Base-by-base conservation (phyloP, 2,113 vertebrate species). In the Saccopteryx bilineata region DNA sequence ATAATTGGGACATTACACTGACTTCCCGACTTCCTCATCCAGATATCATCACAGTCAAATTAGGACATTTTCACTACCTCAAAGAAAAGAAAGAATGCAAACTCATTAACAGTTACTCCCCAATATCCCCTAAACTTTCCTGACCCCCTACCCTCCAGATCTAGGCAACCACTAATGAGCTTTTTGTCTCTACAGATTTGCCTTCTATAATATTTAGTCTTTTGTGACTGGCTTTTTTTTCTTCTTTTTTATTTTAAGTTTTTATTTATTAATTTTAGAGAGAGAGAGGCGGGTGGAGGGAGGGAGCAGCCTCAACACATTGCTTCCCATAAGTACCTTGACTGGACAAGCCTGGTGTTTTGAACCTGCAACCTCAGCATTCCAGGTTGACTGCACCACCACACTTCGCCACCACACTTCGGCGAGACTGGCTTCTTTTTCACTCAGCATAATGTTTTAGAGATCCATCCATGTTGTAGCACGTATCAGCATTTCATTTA, bases 31-130 rank as follows among this genome's bases (percentile, higher is more conserved):
- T 81, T 56, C 72, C 28, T 72, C 18, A 84, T 94, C 21, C 14
- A 52, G 12, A 39, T 78, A 72, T 93, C 11, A 26, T 79, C 15
- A 26, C 69, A 48, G 0, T 66, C 46, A 54, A 24, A 93, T 74
- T 33, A 82, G 56, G 61, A 82, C 33, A 82, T 95, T 91, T 91
- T 94, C 58, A 90, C 92, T 46, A 69, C 33, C 39, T 61, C 14
- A 24, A 12, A 81, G 91, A 56, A 76, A 95, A 84, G 50, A 2
- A 68, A 94, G 79, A 50, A 5, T 31, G 9, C 12, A 18, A 75
- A 65, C 50, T 1, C 9, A 39, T 61, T 92, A 52, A 33, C 13
- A 95, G 9, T 46, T 65, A 68, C 5, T 87, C 5, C 66, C 6
- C 28, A 39, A 60, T 61, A 61, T 56, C 33, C 6, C 17, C 39